These are phyloP conservation scores for Macrobrachium nipponense DNA, from an alignment of 1,140 invertebrate species.

Conservation along the genomic window DNA sequence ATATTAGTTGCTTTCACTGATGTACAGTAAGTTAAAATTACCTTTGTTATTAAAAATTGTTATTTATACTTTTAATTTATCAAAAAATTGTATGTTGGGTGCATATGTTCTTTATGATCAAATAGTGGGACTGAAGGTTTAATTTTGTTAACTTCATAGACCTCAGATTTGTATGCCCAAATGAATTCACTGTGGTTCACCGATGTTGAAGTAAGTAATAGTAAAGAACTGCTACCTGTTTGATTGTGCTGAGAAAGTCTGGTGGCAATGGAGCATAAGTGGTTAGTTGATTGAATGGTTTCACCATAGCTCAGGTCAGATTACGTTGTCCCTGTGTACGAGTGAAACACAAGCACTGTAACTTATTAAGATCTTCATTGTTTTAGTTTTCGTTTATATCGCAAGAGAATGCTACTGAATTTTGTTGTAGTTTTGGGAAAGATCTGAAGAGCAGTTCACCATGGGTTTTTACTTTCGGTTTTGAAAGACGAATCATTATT, in stretches of 20 bases:
- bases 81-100: no score
- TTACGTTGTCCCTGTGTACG: slow-evolving; percentile 24
- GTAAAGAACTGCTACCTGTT: slow-evolving; percentile 49
- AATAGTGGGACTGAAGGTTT: no score
- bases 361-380: not conserved
- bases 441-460: no score
- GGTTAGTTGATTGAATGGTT: slow-evolving; percentile 47
- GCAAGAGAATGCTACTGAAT: no score
- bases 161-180: not conserved
- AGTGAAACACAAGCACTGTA: slow-evolving; percentile 15
- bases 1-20: slow-evolving; percentile 7
- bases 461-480: no score
- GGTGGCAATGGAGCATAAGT: slow-evolving; percentile 53
- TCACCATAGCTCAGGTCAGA: slow-evolving; percentile 49
- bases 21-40: slow-evolving; percentile 8
- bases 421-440: no score
- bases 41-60: not conserved
- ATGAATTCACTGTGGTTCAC: slow-evolving; percentile 7
- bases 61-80: not conserved
- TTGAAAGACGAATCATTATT: no score
- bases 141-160: no score
- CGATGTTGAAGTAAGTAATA: slow-evolving; percentile 51
- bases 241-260: slow-evolving; percentile 50
- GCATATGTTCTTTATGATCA: no score
- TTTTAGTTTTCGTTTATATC: not conserved